Evolutionary conservation across 2,113 vertebrate genomes (phyloP), one percentile per base, ranked within the genome.

Genomic region (Eretmodus cyanostictus): DNA sequence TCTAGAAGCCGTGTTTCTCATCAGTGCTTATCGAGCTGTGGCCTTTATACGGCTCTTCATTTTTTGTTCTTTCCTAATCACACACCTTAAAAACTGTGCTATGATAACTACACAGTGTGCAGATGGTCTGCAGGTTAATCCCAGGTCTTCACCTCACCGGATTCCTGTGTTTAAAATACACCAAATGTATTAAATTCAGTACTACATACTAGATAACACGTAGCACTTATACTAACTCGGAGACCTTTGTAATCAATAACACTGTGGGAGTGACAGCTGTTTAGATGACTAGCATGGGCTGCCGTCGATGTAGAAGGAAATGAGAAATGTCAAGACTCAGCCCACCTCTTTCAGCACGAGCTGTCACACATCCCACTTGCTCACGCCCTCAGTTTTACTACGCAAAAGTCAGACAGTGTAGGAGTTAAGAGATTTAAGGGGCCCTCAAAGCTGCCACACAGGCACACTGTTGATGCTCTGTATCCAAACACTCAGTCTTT

Each of bases 341-440:
- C 86, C 92, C 84, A 93, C 89, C 85, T 78, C 63, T 90, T 94
- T 86, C 79, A 86, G 68, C 81, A 31, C 87, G 6, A 80, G 82
- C 86, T 94, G 94, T 94, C 94, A 93, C 73, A 85, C 51, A 54
- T 86, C 89, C 91, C 90, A 92, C 90, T 86, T 90, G 89, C 87
- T 87, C 86, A 88, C 90, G 87, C 84, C 73, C 38, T 81, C 5
- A 24, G 55, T 87, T 88, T 85, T 66, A 86, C 71, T 31, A 87
- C 88, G 78, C 45, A 78, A 78, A 84, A 88, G 85, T 51, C 71
- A 85, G 81, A 89, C 82, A 36, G 83, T 92, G 92, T 93, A 86
- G 87, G 89, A 87, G 89, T 71, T 29, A 84, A 76, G 54, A 82
- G 66, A 86, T 83, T 76, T 88, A 90, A 88, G 88, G 81, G 78